A percentile compares a stretch with the other conserved stretches of the same genome.
These are phyloP conservation scores for Nycticorax nycticorax DNA, from an alignment of 2,113 vertebrate species.

Conservation along the genomic window DNA sequence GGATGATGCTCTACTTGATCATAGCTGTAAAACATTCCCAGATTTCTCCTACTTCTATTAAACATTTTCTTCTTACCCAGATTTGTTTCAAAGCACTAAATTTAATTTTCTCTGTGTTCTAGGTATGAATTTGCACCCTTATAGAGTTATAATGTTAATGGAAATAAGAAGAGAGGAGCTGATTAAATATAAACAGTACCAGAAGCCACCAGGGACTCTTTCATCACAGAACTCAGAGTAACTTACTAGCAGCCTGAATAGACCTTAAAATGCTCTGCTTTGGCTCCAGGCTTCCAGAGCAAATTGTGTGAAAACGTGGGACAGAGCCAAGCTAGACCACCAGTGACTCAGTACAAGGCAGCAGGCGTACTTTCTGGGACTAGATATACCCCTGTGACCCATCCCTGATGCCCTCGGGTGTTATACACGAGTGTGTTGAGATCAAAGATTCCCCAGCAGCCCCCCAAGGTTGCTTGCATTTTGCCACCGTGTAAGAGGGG, in stretches of 20 bases:
- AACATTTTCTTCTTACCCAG: background rate
- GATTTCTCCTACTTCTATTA: background rate
- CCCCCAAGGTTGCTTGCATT: background rate
- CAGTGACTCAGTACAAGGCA: background rate
- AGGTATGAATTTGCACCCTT: background rate
- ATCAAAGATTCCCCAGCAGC: background rate
- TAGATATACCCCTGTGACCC: background rate
- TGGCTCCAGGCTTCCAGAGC: background rate
- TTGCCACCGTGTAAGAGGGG: background rate
- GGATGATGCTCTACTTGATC: background rate
- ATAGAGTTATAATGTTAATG: background rate
- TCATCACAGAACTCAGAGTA: background rate
- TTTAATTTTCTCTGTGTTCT: background rate
- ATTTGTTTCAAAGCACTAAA: background rate
- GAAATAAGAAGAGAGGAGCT: background rate
- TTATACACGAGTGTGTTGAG: accelerated
- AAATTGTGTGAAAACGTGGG: background rate
- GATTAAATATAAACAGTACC: slow-evolving; percentile 11
- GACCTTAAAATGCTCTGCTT: background rate
- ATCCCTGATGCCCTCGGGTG: background rate
- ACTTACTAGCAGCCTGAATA: background rate
- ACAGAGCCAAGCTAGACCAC: background rate
- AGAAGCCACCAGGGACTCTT: background rate
- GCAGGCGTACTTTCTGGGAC: background rate
- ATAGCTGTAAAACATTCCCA: background rate